Conservation (phyloP, 1,140 invertebrate genomes). For the Eufriesea mexicana region DNA sequence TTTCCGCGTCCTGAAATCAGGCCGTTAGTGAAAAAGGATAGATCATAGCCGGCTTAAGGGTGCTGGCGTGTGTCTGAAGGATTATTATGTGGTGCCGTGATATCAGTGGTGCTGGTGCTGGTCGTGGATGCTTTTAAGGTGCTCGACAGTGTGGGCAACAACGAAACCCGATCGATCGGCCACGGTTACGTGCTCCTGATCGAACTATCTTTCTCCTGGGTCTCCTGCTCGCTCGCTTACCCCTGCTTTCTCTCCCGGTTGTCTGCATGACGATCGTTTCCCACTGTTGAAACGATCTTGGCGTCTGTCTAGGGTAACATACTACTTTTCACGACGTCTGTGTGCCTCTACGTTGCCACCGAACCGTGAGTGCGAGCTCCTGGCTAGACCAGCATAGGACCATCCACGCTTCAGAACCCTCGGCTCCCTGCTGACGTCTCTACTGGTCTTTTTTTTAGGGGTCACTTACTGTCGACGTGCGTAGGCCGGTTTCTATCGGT, state of each 20-base stretch:
- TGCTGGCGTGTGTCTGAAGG: slow-evolving; percentile 36
- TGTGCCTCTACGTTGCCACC: not conserved
- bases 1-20: slow-evolving; percentile 66
- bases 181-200: slow-evolving; percentile 37
- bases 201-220: slow-evolving; percentile 44
- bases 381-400: not conserved
- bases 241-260: slow-evolving; percentile 1
- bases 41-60: not conserved
- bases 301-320: not conserved
- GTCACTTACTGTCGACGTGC: not conserved
- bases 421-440: too few species aligned
- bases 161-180: slow-evolving; percentile 41
- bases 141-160: slow-evolving; percentile 34
- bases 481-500: not conserved
- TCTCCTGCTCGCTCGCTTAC: slow-evolving; percentile 40
- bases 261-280: not conserved
- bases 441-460: not conserved
- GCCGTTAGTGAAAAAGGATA: slow-evolving; percentile 56
- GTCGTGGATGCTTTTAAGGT: slow-evolving; percentile 46
- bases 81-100: slow-evolving; percentile 48
- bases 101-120: slow-evolving; percentile 55
- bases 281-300: not conserved
- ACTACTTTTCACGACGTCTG: not conserved
- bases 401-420: not conserved
- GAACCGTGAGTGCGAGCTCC: not conserved